Base-by-base conservation (phyloP, 2,113 vertebrate species). In the Coregonus clupeaformis region DNA sequence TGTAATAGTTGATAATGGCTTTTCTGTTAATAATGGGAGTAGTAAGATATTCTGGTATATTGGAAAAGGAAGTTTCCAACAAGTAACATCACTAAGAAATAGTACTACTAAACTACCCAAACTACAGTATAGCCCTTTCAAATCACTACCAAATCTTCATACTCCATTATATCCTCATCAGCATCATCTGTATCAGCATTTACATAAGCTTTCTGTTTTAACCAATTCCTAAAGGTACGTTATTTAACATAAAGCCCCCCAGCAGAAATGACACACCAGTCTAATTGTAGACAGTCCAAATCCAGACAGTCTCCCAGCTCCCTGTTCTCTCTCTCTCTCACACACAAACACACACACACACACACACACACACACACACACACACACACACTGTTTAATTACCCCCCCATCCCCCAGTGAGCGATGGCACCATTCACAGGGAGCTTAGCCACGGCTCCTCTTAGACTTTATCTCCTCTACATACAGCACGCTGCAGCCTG, bases 321-420 rank as follows among this genome's bases (percentile, higher is more conserved):
- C n/a, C n/a, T n/a, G n/a, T n/a, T n/a, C n/a, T n/a, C 85, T 89
- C 88, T 86, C 80, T 78, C 75, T 78, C 29, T 55, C 80, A 32
- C 30, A 32, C 32, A 1, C 32, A 0, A 6, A 2, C 32, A 0
- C 30, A 32, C 30, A 32, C 32, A 1, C 32, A 0, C 32, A 2
- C 32, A 0, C 30, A 32, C 30, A 32, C 32, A 1, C 32, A 0
- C 32, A 2, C 32, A 0, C 30, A 32, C 30, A 32, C 83, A 84
- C 84, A 89, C 81, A 85, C 88, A 86, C 79, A 85, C 75, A 75
- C 67, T 74, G 81, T 87, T 84, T 88, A 91, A 91, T 91, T 90
- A 90, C 65, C 16, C 27, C 25, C 60, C 5, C 1, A 74, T 68
- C 86, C 86, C 89, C 87, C 73, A 74, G 78, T 81, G 89, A 84